These are phyloP conservation scores for Pseudochromis fuscus DNA, from an alignment of 2,797 vertebrate species.

Conservation along the genomic window DNA sequence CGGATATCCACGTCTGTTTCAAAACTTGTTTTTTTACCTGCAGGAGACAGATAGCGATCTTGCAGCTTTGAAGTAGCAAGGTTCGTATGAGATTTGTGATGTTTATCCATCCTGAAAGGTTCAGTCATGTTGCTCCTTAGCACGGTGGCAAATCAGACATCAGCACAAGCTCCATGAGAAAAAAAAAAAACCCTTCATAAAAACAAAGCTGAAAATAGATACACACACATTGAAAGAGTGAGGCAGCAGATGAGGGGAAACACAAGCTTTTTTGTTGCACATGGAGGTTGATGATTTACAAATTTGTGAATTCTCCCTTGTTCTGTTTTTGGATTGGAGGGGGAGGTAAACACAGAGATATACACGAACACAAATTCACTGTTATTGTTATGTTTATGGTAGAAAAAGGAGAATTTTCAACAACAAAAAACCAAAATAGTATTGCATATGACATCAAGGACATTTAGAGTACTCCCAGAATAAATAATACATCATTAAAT, in stretches of 20 bases:
- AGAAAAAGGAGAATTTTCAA: slow-evolving; percentile 27
- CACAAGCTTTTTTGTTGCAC: slow-evolving; percentile 12
- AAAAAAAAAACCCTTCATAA: slow-evolving; percentile 2
- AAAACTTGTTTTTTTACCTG: slow-evolving; percentile 48
- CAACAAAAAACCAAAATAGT: not conserved
- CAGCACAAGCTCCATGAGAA: not conserved
- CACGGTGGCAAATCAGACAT: not conserved
- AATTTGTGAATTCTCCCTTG: not conserved
- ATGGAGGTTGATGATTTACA: not conserved
- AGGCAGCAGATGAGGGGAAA: slow-evolving; percentile 9
- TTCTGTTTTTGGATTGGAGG: slow-evolving; percentile 20
- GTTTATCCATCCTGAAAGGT: slow-evolving; percentile 33
- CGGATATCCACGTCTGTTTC: slow-evolving; percentile 46
- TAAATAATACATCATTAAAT: slow-evolving; percentile 38
- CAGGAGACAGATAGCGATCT: slow-evolving; percentile 51
- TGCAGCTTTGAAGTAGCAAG: slow-evolving; percentile 38
- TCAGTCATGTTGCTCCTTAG: slow-evolving; percentile 25
- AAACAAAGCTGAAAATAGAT: slow-evolving; percentile 10
- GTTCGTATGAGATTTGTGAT: slow-evolving; percentile 36
- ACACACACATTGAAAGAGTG: not conserved
- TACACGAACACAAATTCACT: slow-evolving; percentile 1
- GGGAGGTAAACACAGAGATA: not conserved
- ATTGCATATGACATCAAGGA: slow-evolving; percentile 28
- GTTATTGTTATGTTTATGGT: slow-evolving; percentile 20
- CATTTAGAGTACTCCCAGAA: slow-evolving; percentile 20